A percentile compares a stretch with the other conserved stretches of the same genome.
Evolutionary conservation across 2,797 vertebrate genomes (phyloP).

Genomic region (Urocyon cinereoargenteus): DNA sequence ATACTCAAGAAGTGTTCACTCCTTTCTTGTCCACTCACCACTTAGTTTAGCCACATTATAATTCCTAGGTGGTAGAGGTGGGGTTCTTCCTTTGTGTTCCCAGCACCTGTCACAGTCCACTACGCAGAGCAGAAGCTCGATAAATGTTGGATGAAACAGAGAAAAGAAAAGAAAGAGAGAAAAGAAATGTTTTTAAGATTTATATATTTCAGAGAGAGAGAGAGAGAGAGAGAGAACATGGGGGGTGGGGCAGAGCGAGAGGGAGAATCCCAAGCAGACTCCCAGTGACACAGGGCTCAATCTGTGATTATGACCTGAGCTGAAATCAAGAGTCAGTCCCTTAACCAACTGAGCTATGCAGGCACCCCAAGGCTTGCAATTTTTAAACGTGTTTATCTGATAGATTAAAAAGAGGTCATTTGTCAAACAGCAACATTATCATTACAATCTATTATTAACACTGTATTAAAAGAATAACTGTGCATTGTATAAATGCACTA

Average conservation of each 20-base stretch:
- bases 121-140: neutral
- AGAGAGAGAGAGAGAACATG: neutral
- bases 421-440: neutral
- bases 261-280: neutral
- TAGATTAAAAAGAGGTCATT: neutral
- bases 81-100: neutral
- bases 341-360: neutral
- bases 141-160: neutral
- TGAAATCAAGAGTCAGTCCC: neutral
- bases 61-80: neutral
- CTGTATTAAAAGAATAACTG: neutral
- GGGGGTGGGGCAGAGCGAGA: neutral
- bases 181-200: slow-evolving; percentile 8
- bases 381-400: neutral
- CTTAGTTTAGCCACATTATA: neutral
- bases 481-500: neutral
- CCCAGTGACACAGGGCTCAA: neutral
- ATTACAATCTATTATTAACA: neutral
- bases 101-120: neutral
- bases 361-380: neutral
- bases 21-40: neutral
- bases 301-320: neutral
- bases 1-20: neutral
- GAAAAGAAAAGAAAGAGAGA: neutral
- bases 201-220: neutral